These are phyloP conservation scores for Epirrhoe alternata DNA, from an alignment of 2,888 invertebrate genomes.

Conservation along the genomic window DNA sequence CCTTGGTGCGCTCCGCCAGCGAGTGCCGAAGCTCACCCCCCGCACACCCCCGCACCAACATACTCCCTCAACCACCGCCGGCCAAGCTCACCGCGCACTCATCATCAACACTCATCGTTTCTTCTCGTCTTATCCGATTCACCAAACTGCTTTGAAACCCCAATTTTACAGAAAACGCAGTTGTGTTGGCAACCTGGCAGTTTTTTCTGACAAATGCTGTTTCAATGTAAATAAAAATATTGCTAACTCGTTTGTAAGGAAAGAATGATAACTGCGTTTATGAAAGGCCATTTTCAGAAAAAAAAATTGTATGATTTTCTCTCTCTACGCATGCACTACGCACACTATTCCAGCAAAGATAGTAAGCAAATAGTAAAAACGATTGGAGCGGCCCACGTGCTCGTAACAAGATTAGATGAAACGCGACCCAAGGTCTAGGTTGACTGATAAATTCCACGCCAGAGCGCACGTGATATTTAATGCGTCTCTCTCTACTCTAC, in stretches of 20 bases:
- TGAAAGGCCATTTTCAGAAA: neutral
- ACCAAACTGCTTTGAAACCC: too few relatives aligned
- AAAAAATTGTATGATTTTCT: neutral
- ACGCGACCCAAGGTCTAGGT: slow-evolving; percentile 65
- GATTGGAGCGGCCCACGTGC: slow-evolving; percentile 25
- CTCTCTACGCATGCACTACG: neutral
- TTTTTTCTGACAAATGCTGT: neutral
- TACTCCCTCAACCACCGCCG: slow-evolving; percentile 66
- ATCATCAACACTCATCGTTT: slow-evolving; percentile 54
- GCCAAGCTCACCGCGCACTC: slow-evolving; percentile 50
- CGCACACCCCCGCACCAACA: slow-evolving; percentile 79
- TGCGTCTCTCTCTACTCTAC: neutral
- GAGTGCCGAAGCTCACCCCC: slow-evolving; percentile 80
- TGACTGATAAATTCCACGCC: slow-evolving; percentile 57
- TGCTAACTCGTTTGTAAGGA: neutral
- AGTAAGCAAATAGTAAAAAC: slow-evolving; percentile 11
- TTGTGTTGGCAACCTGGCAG: neutral
- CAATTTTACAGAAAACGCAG: too few relatives aligned
- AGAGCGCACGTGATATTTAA: slow-evolving; percentile 37
- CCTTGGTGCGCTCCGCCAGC: slow-evolving; percentile 80
- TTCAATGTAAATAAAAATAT: neutral
- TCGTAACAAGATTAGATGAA: slow-evolving; percentile 49
- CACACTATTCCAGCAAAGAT: neutral
- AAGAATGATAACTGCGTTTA: slow-evolving; percentile 13
- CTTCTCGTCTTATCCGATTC: slow-evolving; percentile 6